Percentiles rank a stretch among this genome's conserved stretches.
phyloP scores from a whole-genome alignment of 2,797 vertebrate species.

The Champsocephalus esox region DNA sequence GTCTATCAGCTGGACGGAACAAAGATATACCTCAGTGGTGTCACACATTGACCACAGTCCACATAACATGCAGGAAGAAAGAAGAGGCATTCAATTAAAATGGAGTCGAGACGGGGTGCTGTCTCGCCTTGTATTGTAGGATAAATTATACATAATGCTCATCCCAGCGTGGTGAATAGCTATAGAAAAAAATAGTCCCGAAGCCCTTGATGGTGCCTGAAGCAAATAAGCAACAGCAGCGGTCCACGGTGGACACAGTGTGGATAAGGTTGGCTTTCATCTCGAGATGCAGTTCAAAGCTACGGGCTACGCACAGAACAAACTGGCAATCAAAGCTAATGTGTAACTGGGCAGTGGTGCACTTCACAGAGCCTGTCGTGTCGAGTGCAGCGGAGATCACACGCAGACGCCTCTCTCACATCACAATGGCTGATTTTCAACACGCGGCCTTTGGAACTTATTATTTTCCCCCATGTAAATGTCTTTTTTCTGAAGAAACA shows the following conservation, averaged over 20 bases:
- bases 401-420: slow-evolving; percentile 62
- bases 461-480: slow-evolving; percentile 71
- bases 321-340: slow-evolving; percentile 85
- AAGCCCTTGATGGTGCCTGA: slow-evolving; percentile 75
- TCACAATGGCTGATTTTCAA: slow-evolving; percentile 76
- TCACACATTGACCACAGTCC: slow-evolving; percentile 59
- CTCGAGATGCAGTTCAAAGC: slow-evolving; percentile 80
- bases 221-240: slow-evolving; percentile 77
- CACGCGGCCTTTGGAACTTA: slow-evolving; percentile 67
- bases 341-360: slow-evolving; percentile 77
- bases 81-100: slow-evolving; percentile 69
- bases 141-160: slow-evolving; percentile 85
- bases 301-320: slow-evolving; percentile 69
- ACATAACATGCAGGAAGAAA: slow-evolving; percentile 52
- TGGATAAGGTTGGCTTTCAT: slow-evolving; percentile 84
- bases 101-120: slow-evolving; percentile 55
- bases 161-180: slow-evolving; percentile 67
- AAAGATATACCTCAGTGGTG: slow-evolving; percentile 62
- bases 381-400: slow-evolving; percentile 75
- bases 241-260: slow-evolving; percentile 72
- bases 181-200: slow-evolving; percentile 54
- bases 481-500: slow-evolving; percentile 6
- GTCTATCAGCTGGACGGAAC: slow-evolving; percentile 66
- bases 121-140: slow-evolving; percentile 68
- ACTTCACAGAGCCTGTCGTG: slow-evolving; percentile 77